These are phyloP conservation scores for Siniperca knerii DNA, from an alignment of 2,113 vertebrate species.

Conservation along the genomic window DNA sequence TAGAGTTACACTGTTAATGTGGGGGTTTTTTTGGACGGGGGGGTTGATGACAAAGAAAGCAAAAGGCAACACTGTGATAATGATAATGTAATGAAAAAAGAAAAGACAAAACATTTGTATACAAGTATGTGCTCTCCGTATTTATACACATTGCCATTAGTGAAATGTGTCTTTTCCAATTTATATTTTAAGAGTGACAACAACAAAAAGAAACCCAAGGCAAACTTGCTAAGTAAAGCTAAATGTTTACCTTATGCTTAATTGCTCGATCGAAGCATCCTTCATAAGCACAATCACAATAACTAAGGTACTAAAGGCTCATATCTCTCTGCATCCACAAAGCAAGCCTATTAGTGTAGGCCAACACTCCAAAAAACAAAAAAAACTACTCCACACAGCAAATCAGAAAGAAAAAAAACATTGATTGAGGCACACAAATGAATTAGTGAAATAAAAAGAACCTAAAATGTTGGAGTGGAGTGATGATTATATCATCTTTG, in stretches of 20 bases:
- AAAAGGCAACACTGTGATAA: slow-evolving; percentile 46
- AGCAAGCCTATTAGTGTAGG: slow-evolving; percentile 46
- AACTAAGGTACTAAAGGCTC: slow-evolving; percentile 47
- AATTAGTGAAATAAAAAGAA: slow-evolving; percentile 65
- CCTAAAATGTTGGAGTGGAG: slow-evolving; percentile 63
- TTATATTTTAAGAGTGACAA: slow-evolving; percentile 5
- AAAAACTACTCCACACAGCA: slow-evolving; percentile 21
- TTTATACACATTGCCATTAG: slow-evolving; percentile 32
- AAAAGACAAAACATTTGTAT: slow-evolving; percentile 19
- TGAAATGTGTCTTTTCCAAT: slow-evolving; percentile 55
- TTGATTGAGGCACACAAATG: slow-evolving; percentile 57
- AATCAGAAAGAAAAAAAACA: slow-evolving; percentile 30
- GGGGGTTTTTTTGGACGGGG: not conserved
- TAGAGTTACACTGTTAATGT: slow-evolving; percentile 80
- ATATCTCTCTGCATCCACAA: slow-evolving; percentile 37
- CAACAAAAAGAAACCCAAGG: slow-evolving; percentile 34
- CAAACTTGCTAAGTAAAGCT: slow-evolving; percentile 35
- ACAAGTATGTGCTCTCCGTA: slow-evolving; percentile 8
- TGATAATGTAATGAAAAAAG: slow-evolving; percentile 33
- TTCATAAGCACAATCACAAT: slow-evolving; percentile 42
- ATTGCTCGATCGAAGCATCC: slow-evolving; percentile 48
- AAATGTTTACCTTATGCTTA: slow-evolving; percentile 55
- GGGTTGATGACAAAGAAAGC: slow-evolving; percentile 55
- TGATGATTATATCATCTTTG: slow-evolving; percentile 74
- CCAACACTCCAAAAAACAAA: slow-evolving; percentile 16